A percentile compares a stretch with the other conserved stretches of the same genome.
Conservation (phyloP, 2,888 invertebrate species). For the Anaspis maculata region DNA sequence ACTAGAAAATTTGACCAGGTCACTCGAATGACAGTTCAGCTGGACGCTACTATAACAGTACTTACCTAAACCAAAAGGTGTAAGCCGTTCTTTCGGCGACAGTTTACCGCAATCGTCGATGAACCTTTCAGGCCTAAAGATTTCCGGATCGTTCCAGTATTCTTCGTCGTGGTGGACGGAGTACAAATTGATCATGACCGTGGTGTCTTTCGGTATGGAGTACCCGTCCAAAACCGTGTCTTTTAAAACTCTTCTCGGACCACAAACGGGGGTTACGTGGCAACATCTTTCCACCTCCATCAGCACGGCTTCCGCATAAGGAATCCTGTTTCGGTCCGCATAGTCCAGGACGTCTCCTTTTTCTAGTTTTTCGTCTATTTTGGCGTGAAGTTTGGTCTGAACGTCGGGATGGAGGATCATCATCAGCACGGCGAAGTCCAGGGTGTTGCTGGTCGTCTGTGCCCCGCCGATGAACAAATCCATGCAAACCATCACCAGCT, state of each 20-base stretch:
- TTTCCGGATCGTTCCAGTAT: slow-evolving; percentile 52
- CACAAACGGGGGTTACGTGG: slow-evolving; percentile 42
- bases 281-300: slow-evolving; percentile 45
- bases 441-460: slow-evolving; percentile 60
- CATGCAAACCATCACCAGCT: slow-evolving; percentile 54
- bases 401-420: slow-evolving; percentile 50
- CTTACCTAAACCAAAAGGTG: slow-evolving; percentile 41
- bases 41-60: too few relatives aligned
- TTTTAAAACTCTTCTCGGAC: slow-evolving; percentile 46
- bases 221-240: slow-evolving; percentile 50
- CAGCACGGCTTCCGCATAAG: slow-evolving; percentile 49
- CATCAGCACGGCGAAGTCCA: slow-evolving; percentile 52
- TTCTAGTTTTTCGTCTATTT: slow-evolving; percentile 43
- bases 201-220: slow-evolving; percentile 42
- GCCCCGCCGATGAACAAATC: slow-evolving; percentile 64
- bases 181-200: slow-evolving; percentile 51
- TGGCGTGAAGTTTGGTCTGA: slow-evolving; percentile 48
- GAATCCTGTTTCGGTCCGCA: slow-evolving; percentile 37
- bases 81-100: slow-evolving; percentile 28
- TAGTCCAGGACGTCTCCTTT: slow-evolving; percentile 41
- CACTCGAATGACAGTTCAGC: too few relatives aligned
- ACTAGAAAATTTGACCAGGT: too few relatives aligned
- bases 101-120: slow-evolving; percentile 39
- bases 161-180: slow-evolving; percentile 53
- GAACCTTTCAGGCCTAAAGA: slow-evolving; percentile 59